Conservation (phyloP, 2,888 invertebrate genomes). For the Thymelicus sylvestris region DNA sequence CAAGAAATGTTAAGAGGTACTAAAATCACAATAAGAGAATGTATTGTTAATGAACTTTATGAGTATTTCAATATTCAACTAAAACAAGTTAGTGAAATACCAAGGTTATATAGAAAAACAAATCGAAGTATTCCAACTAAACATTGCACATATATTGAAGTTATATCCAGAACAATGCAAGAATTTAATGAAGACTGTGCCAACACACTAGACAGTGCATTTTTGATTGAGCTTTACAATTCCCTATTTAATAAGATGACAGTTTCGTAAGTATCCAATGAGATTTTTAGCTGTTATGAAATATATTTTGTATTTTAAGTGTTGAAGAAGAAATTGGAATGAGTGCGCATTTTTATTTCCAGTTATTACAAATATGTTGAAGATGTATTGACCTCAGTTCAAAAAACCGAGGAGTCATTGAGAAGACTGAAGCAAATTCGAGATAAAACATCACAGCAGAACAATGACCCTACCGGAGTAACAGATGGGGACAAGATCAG, state of each 20-base stretch:
- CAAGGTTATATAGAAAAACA: conserved; percentile 95
- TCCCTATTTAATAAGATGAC: conserved; percentile 80
- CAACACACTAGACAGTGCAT: conserved; percentile 62
- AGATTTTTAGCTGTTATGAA: background rate
- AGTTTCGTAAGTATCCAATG: conserved; percentile 77
- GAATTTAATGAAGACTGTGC: conserved; percentile 83
- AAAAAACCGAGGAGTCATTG: conserved; percentile 97
- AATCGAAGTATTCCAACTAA: conserved; percentile 94
- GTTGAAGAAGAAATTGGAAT: background rate
- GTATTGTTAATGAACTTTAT: conserved; percentile 72
- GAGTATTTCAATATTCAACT: conserved; percentile 84
- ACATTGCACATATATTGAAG: conserved; percentile 91
- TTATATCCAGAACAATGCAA: conserved; percentile 85
- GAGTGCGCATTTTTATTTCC: conserved; percentile 41
- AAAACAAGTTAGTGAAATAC: conserved; percentile 96
- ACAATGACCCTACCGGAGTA: conserved; percentile 84
- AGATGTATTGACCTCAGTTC: conserved; percentile 96
- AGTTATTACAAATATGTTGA: conserved; percentile 90
- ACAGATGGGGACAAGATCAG: conserved; percentile 98
- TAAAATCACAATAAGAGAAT: conserved; percentile 64
- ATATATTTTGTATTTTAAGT: background rate
- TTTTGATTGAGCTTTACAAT: conserved; percentile 65
- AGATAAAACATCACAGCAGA: conserved; percentile 80
- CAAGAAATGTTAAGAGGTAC: conserved; percentile 57
- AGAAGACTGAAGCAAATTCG: conserved; percentile 94